Conservation (phyloP, 2,888 invertebrate genomes). For the Acanthococcus lagerstroemiae region DNA sequence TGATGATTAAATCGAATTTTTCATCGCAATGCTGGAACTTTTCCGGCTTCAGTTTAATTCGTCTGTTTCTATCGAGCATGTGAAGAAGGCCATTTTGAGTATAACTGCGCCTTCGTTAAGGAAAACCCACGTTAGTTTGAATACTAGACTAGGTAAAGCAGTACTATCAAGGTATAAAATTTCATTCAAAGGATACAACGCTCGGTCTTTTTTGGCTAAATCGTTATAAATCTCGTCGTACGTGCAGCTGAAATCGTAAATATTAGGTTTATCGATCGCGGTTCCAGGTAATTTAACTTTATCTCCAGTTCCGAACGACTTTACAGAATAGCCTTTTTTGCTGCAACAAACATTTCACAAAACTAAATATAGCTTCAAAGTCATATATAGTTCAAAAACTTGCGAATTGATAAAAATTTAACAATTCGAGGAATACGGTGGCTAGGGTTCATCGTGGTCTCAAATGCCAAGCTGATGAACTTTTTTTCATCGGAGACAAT, state of each 20-base stretch:
- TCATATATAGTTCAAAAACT: background rate
- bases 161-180: too few relatives aligned
- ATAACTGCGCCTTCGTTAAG: constrained; percentile 49
- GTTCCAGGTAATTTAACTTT: constrained; percentile 95
- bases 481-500: too few relatives aligned
- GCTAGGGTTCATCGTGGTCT: too few relatives aligned
- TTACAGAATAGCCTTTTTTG: constrained; percentile 92
- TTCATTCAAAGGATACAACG: constrained; percentile 57
- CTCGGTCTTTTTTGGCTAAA: constrained; percentile 77
- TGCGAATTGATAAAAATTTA: background rate
- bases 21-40: constrained; percentile 82
- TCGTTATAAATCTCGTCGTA: constrained; percentile 96
- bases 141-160: background rate
- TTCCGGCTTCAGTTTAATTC: constrained; percentile 90
- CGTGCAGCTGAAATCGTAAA: constrained; percentile 90
- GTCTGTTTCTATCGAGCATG: constrained; percentile 92
- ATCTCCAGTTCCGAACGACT: constrained; percentile 88
- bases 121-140: constrained; percentile 18
- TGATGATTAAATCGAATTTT: constrained; percentile 89
- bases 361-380: background rate
- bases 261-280: constrained; percentile 85
- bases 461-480: too few relatives aligned
- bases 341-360: constrained; percentile 45
- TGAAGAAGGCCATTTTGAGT: constrained; percentile 97
- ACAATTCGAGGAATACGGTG: too few relatives aligned